A percentile compares a stretch with the other conserved stretches of the same genome.
phyloP scores from a whole-genome alignment of 1,140 invertebrate species.

The Leucophenga varia region DNA sequence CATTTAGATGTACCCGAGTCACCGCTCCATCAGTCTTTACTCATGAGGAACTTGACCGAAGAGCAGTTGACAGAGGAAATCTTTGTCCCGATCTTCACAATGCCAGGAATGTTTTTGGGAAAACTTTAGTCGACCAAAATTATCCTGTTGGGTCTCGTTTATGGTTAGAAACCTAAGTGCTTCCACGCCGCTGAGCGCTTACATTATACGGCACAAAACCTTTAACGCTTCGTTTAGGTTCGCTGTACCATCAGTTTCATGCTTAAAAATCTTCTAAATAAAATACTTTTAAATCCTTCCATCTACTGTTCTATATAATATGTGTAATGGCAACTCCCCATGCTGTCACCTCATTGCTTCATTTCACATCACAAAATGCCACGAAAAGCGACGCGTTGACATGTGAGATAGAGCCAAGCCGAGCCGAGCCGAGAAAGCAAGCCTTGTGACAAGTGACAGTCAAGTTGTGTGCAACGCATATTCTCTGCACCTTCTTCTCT shows the following conservation, averaged over 20 bases:
- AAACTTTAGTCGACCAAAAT: conserved; percentile 4
- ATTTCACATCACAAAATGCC: conserved; percentile 54
- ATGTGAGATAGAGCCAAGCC: conserved; percentile 49
- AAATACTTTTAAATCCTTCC: conserved; percentile 2
- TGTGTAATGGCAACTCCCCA: conserved; percentile 23
- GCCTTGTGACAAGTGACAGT: conserved; percentile 55
- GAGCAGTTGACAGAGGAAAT: no score
- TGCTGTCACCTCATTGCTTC: conserved; percentile 55
- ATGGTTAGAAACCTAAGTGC: background rate
- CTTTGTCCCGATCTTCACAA: no score
- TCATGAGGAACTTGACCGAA: no score
- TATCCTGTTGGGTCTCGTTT: background rate
- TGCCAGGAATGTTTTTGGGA: no score
- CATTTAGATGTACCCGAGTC: no score
- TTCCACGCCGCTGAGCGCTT: background rate
- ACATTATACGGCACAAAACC: background rate
- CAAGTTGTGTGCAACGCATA: no score
- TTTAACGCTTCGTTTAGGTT: background rate
- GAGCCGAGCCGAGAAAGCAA: conserved; percentile 21
- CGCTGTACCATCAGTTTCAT: background rate
- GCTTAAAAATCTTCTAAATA: no score
- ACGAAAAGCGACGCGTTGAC: conserved; percentile 55
- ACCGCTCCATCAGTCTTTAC: no score
- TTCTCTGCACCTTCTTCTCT: no score
- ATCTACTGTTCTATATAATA: background rate